Percentiles rank a stretch among this genome's conserved stretches.
Conservation (phyloP, 2,113 vertebrate species). For the Mormyrus lacerda region DNA sequence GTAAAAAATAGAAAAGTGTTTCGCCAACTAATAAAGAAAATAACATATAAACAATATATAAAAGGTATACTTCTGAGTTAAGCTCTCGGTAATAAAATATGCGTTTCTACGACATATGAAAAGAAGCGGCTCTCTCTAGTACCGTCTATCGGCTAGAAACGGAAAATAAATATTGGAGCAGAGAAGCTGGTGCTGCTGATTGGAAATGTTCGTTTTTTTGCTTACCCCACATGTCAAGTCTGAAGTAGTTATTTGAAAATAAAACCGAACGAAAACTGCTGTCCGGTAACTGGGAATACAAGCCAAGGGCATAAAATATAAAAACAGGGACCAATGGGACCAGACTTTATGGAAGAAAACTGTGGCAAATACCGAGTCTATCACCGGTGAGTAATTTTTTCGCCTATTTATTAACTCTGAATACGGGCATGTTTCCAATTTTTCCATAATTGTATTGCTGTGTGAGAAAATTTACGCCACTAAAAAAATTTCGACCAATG, state of each 20-base stretch:
- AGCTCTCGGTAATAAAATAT: background rate
- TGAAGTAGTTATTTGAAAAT: constrained; percentile 25
- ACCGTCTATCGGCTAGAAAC: background rate
- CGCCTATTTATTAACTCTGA: background rate
- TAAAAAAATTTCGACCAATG: background rate
- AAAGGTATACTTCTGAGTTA: background rate
- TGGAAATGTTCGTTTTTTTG: background rate
- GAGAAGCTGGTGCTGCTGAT: background rate
- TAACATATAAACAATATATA: background rate
- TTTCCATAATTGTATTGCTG: background rate
- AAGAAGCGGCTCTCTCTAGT: background rate
- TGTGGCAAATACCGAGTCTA: constrained; percentile 43
- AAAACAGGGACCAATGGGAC: constrained; percentile 52
- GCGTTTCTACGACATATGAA: background rate
- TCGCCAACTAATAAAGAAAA: background rate
- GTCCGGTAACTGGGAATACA: constrained; percentile 2
- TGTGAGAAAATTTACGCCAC: background rate
- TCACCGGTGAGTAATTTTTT: constrained; percentile 46
- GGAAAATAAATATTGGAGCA: background rate
- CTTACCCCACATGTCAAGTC: background rate
- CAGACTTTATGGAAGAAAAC: constrained; percentile 56
- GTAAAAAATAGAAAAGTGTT: background rate
- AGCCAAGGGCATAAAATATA: constrained; percentile 46
- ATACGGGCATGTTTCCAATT: background rate
- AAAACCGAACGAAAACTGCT: constrained; percentile 50